These are phyloP conservation scores for Paracentrotus lividus DNA, from an alignment of 53 echinoderm and acorn worm genomes.

Conservation along the genomic window DNA sequence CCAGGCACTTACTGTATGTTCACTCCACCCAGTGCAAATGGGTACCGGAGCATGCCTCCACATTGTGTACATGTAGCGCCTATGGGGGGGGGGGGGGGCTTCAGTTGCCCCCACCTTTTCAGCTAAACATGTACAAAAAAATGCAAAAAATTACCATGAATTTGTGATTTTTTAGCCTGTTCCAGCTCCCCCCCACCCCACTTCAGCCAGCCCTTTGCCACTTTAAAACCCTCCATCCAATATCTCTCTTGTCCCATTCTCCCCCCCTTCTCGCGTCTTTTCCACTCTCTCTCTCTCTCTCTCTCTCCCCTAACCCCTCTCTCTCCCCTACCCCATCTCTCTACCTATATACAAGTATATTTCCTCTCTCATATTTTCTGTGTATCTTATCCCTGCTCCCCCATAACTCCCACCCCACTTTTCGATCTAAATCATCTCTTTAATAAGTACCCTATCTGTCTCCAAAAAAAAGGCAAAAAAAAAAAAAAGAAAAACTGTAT, in stretches of 20 bases:
- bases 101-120: too few species aligned
- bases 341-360: neutral
- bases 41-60: too few species aligned
- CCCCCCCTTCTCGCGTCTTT: neutral
- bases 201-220: neutral
- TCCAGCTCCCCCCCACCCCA: accelerated
- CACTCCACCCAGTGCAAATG: too few species aligned
- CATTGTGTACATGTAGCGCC: too few species aligned
- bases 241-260: neutral
- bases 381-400: neutral
- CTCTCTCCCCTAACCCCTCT: neutral
- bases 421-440: neutral
- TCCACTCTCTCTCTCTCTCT: too few species aligned
- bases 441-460: neutral
- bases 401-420: too few species aligned
- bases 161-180: too few species aligned
- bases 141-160: too few species aligned
- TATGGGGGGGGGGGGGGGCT: too few species aligned
- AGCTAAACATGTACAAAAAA: too few species aligned
- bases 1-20: too few species aligned
- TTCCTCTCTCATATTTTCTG: neutral
- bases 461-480: neutral
- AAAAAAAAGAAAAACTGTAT: neutral
- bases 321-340: neutral
- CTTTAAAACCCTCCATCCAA: neutral